Conservation (phyloP, 2,888 invertebrate genomes). For the Amphipoea oculea region DNA sequence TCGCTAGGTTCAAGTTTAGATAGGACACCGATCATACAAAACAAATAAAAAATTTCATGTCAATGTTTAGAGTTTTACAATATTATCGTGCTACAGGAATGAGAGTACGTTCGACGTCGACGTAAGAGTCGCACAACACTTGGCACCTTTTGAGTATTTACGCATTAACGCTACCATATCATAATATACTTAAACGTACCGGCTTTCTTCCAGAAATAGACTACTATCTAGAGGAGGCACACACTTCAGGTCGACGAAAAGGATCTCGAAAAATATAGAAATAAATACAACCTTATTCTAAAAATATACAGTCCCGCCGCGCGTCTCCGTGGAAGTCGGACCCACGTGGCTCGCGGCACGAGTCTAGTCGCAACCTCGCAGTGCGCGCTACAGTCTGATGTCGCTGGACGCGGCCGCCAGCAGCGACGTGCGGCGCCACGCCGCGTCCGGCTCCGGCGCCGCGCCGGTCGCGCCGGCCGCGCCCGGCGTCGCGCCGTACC, state of each 20-base stretch:
- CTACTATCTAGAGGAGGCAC: slow-evolving; percentile 84
- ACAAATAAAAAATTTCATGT: slow-evolving; percentile 59
- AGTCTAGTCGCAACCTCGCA: slow-evolving; percentile 28
- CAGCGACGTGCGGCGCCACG: slow-evolving; percentile 72
- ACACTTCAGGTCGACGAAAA: slow-evolving; percentile 85
- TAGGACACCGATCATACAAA: slow-evolving; percentile 67
- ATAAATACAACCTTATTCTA: slow-evolving; percentile 80
- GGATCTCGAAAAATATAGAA: slow-evolving; percentile 83
- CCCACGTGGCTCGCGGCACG: slow-evolving; percentile 15
- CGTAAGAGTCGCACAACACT: slow-evolving; percentile 75
- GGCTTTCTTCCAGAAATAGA: slow-evolving; percentile 74
- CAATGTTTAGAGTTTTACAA: slow-evolving; percentile 78
- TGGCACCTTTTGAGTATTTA: slow-evolving; percentile 88
- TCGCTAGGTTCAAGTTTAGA: slow-evolving; percentile 77
- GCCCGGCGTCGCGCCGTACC: slow-evolving; percentile 83
- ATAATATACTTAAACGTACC: slow-evolving; percentile 75
- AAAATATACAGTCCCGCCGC: slow-evolving; percentile 55
- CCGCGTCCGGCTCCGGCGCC: slow-evolving; percentile 50
- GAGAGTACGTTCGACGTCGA: slow-evolving; percentile 79
- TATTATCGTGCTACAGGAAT: slow-evolving; percentile 87
- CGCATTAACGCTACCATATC: slow-evolving; percentile 74
- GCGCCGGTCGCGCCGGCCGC: slow-evolving; percentile 47
- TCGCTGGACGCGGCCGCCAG: slow-evolving; percentile 81
- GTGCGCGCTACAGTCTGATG: slow-evolving; percentile 78
- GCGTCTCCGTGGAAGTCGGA: slow-evolving; percentile 23